Conservation (phyloP, 1,140 invertebrate genomes). For the Ceratosolen fusciceps region DNA sequence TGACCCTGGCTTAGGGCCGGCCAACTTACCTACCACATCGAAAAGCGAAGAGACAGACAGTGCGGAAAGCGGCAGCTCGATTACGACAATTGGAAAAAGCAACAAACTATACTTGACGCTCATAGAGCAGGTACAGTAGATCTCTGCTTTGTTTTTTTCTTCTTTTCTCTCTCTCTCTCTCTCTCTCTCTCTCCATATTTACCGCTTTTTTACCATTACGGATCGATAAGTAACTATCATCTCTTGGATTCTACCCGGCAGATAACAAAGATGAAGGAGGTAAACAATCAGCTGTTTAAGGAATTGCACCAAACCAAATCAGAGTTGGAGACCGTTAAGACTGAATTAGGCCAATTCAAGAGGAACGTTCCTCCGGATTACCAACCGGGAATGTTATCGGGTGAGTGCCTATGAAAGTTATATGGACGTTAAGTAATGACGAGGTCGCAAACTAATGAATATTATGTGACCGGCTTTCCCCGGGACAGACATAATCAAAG, state of each 20-base stretch:
- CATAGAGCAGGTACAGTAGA: conserved; percentile 69
- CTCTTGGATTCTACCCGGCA: conserved; percentile 19
- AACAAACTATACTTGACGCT: conserved; percentile 70
- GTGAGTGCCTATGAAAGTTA: conserved; percentile 58
- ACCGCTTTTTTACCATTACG: neutral
- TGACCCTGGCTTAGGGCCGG: conserved; percentile 72
- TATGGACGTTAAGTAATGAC: conserved; percentile 25
- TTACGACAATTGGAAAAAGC: conserved; percentile 68
- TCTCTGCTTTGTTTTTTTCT: neutral
- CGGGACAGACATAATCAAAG: conserved; percentile 78
- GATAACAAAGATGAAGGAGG: conserved; percentile 71
- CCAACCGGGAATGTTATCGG: conserved; percentile 79
- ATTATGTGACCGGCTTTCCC: neutral
- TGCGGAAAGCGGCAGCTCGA: conserved; percentile 62
- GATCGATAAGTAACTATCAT: neutral
- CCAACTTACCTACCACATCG: conserved; percentile 58
- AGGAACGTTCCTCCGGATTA: conserved; percentile 71
- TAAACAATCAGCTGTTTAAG: conserved; percentile 71
- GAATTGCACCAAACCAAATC: conserved; percentile 72
- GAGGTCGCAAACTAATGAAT: neutral
- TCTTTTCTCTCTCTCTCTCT: neutral
- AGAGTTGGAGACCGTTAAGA: conserved; percentile 70
- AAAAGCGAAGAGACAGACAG: conserved; percentile 70
- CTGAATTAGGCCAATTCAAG: conserved; percentile 67
- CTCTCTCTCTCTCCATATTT: neutral